phyloP scores from a whole-genome alignment of 2,888 invertebrate genomes.

The Candidula unifasciata region DNA sequence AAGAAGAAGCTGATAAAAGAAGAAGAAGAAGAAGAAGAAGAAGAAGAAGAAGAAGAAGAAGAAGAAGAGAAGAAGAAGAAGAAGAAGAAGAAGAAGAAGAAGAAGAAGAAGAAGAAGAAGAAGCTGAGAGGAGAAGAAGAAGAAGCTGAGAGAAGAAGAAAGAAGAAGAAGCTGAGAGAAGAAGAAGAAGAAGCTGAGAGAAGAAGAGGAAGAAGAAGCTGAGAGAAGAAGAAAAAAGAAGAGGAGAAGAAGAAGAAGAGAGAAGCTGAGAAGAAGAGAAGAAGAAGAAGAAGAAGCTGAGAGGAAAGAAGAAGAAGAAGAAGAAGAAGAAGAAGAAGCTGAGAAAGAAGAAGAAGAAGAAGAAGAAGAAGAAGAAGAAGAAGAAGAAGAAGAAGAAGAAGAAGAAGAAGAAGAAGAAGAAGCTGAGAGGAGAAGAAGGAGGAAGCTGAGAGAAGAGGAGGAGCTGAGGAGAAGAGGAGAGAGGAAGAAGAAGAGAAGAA shows the following conservation, averaged over 20 bases:
- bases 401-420: background rate
- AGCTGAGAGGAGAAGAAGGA: too few relatives aligned
- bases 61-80: slow-evolving; percentile 6
- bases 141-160: too few relatives aligned
- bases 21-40: slow-evolving; percentile 9
- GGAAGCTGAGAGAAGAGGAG: too few relatives aligned
- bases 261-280: too few relatives aligned
- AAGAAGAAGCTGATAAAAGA: too few relatives aligned
- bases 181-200: too few relatives aligned
- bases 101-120: slow-evolving; percentile 28
- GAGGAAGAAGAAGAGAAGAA: background rate
- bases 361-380: slow-evolving; percentile 24
- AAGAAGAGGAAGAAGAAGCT: too few relatives aligned
- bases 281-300: too few relatives aligned
- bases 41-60: background rate
- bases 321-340: too few relatives aligned
- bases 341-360: slow-evolving; percentile 36
- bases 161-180: too few relatives aligned
- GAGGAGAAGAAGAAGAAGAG: slow-evolving; percentile 19
- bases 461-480: background rate
- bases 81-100: slow-evolving; percentile 32
- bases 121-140: too few relatives aligned
- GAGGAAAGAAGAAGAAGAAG: too few relatives aligned
- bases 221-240: slow-evolving; percentile 23
- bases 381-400: background rate